Percentiles rank a stretch among this genome's conserved stretches.
Conservation (phyloP, 2,888 invertebrate genomes). For the Leucozona laternaria region DNA sequence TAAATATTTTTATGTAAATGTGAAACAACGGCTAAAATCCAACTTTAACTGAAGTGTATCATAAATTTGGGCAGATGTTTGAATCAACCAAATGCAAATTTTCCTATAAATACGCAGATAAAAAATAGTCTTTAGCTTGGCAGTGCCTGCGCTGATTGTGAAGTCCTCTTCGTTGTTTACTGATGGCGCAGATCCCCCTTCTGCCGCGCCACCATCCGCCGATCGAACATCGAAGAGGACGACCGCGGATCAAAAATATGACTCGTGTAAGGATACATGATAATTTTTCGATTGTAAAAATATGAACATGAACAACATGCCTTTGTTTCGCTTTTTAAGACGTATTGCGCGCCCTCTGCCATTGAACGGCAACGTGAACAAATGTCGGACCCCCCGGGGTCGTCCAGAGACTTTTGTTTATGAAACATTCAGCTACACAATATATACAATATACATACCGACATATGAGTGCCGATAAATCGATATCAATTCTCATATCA, state of each 20-base stretch:
- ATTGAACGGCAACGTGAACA: conserved; percentile 74
- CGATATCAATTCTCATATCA: conserved; percentile 73
- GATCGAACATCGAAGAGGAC: conserved; percentile 10
- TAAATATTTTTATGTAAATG: no score
- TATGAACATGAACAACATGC: conserved; percentile 76
- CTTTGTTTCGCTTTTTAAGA: conserved; percentile 71
- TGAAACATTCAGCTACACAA: conserved; percentile 43
- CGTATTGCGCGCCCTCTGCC: conserved; percentile 68
- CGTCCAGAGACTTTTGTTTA: conserved; percentile 61
- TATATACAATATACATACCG: neutral
- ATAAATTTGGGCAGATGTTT: conserved; percentile 76
- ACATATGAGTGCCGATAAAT: conserved; percentile 69
- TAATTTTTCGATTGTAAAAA: conserved; percentile 77
- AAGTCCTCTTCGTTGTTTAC: conserved; percentile 16
- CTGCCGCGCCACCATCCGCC: neutral
- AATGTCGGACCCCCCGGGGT: conserved; percentile 74
- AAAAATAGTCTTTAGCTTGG: conserved; percentile 9
- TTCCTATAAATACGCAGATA: conserved; percentile 34
- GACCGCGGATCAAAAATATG: conserved; percentile 77
- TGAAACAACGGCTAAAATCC: conserved; percentile 12
- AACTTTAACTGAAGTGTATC: conserved; percentile 21
- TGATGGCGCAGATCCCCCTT: neutral
- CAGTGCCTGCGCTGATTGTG: conserved; percentile 11
- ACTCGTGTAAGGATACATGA: conserved; percentile 79
- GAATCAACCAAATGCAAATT: conserved; percentile 74